Conservation (phyloP, 2,113 vertebrate genomes). For the Montifringilla adamsi region DNA sequence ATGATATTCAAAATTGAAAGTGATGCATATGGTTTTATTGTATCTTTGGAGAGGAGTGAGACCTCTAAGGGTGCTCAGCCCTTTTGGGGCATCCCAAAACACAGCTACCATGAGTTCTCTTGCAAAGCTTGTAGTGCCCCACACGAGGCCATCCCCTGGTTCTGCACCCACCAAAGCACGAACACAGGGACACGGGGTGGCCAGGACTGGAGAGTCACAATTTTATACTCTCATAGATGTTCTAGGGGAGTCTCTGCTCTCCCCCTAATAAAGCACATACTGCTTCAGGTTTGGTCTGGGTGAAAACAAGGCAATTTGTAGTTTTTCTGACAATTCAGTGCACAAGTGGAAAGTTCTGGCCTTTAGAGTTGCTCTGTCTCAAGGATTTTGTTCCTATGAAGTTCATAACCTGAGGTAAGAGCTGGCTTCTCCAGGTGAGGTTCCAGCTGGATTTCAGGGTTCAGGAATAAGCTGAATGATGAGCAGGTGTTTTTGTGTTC, state of each 20-base stretch:
- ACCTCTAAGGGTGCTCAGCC: background rate
- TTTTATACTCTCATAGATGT: background rate
- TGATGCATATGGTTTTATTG: background rate
- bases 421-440: background rate
- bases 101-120: rapidly evolving
- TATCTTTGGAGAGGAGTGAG: background rate
- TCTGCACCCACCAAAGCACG: background rate
- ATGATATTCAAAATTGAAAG: background rate
- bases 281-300: background rate
- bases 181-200: background rate
- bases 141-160: background rate
- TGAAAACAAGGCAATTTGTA: background rate
- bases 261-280: background rate
- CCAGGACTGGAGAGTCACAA: background rate
- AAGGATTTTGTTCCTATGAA: background rate
- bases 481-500: background rate
- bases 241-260: background rate
- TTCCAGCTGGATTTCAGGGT: background rate
- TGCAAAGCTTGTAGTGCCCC: background rate
- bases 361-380: background rate
- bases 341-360: background rate
- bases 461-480: background rate
- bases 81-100: background rate
- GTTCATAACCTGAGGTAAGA: background rate
- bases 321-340: background rate